Base-by-base conservation (phyloP, 1,140 invertebrate genomes). In the Onthophagus taurus region DNA sequence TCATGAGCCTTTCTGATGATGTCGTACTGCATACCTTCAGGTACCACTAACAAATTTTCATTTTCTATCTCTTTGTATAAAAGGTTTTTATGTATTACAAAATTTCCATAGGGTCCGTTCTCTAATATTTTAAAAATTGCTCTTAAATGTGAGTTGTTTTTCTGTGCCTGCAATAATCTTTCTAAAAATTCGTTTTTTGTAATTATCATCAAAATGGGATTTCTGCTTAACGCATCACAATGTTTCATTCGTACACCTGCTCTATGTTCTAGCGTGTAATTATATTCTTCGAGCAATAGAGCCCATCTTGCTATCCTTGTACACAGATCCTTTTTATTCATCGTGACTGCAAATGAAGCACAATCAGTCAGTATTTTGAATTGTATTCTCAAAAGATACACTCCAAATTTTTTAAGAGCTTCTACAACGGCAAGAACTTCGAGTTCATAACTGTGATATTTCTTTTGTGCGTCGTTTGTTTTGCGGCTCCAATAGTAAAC, bases 401-500 rank as follows among this genome's bases (percentile, higher is more conserved):
- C 24, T 9, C 35, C 21, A 39, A 45, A 45, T 30, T 19, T 37
- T 39, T 45, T 14, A 11, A 38, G 21, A 3, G 44, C 18, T 13
- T 38, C 12, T 26, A 45, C 23, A 5, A 45, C 31, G 2, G 44
- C 34, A 5, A 45, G 17, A 12, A 9, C 14, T 31, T 45, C 36
- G 8, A 37, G 20, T 39, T 45, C 42, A 17, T 14, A 44, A 18
- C 19, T 24, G 21, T 44, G 42, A 17, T 44, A 44, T 14, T 31
- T 42, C 2, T 3, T 12, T 42, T 42, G 29, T 30, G 14, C 12
- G 6, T 52, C 49, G n/a, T 50, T 54, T 7, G 71, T 61, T 29
- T 54, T 53, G 18, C 63, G 52, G 33, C 66, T 66, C 42, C 64
- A 66, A 53, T 68, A 72, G 8, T 59, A 42, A n/a, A 42, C 20